Evolutionary conservation across 2,888 invertebrate genomes (phyloP).

Genomic region (Netelia virgata): DNA sequence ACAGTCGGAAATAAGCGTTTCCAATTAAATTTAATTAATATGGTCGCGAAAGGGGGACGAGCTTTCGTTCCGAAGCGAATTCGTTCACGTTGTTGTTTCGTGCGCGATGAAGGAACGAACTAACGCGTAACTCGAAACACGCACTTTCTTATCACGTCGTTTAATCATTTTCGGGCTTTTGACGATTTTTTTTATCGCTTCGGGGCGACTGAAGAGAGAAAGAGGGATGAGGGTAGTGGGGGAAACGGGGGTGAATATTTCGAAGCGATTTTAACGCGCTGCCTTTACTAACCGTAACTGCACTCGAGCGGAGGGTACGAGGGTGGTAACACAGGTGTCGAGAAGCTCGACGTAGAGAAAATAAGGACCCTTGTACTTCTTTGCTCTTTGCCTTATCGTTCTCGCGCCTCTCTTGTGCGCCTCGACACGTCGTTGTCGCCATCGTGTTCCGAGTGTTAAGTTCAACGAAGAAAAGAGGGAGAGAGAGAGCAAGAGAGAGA

Average conservation of each 20-base stretch:
- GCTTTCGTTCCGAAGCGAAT: neutral
- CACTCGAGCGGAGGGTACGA: conserved; percentile 32
- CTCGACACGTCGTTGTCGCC: conserved; percentile 45
- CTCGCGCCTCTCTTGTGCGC: conserved; percentile 25
- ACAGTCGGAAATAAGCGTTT: conserved; percentile 66
- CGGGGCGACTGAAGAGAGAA: neutral
- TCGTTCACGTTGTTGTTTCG: neutral
- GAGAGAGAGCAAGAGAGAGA: neutral
- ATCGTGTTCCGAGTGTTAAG: conserved; percentile 29
- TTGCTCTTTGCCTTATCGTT: conserved; percentile 54
- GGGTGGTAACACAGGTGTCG: conserved; percentile 31
- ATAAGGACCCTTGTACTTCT: conserved; percentile 55
- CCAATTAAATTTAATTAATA: conserved; percentile 69
- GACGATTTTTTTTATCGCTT: conserved; percentile 15
- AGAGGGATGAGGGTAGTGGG: conserved; percentile 39
- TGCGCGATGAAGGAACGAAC: too few relatives aligned
- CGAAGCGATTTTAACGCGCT: conserved; percentile 50
- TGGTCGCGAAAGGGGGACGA: neutral
- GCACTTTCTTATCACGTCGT: conserved; percentile 1
- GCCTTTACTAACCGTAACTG: conserved; percentile 31
- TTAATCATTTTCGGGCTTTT: conserved; percentile 4
- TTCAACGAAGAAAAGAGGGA: conserved; percentile 42
- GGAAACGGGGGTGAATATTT: conserved; percentile 28
- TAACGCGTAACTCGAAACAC: neutral
- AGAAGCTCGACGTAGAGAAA: neutral